Evolutionary conservation across 1,140 invertebrate species (phyloP).

Genomic region (Drosophila tani): DNA sequence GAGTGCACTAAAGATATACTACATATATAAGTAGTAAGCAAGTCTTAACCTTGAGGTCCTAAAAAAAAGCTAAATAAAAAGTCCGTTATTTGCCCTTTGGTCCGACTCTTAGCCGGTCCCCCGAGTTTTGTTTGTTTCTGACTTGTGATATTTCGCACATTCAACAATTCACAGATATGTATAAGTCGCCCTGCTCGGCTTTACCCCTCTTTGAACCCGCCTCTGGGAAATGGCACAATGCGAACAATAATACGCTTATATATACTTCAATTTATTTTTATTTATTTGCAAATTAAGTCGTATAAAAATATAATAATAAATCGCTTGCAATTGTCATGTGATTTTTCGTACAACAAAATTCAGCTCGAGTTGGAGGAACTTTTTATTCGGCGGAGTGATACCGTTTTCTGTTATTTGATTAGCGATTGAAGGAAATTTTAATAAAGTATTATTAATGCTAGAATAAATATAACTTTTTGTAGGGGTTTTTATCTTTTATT

Average conservation of each 20-base stretch:
- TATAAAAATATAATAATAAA: conserved; percentile 48
- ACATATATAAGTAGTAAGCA: conserved; percentile 5
- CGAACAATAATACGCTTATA: conserved; percentile 52
- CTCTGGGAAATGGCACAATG: conserved; percentile 69
- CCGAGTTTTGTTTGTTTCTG: conserved; percentile 19
- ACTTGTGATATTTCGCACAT: conserved; percentile 78
- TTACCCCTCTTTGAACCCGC: neutral
- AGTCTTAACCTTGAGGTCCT: conserved; percentile 55
- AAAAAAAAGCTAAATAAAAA: conserved; percentile 35
- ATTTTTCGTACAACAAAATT: conserved; percentile 39
- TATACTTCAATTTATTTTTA: conserved; percentile 72
- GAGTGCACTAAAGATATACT: conserved; percentile 24
- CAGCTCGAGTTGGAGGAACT: too few species aligned
- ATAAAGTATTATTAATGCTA: neutral
- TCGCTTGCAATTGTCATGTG: conserved; percentile 67
- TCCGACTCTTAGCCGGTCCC: conserved; percentile 10
- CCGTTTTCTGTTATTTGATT: neutral
- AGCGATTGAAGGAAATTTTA: neutral
- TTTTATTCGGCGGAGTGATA: conserved; percentile 13
- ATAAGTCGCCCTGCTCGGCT: neutral
- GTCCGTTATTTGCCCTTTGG: conserved; percentile 22
- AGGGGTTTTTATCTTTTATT: neutral
- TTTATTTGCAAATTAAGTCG: conserved; percentile 73
- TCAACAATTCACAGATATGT: conserved; percentile 18
- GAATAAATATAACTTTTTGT: neutral